phyloP scores from a whole-genome alignment of 2,888 invertebrate genomes.

The Lasioglossum calceatum region DNA sequence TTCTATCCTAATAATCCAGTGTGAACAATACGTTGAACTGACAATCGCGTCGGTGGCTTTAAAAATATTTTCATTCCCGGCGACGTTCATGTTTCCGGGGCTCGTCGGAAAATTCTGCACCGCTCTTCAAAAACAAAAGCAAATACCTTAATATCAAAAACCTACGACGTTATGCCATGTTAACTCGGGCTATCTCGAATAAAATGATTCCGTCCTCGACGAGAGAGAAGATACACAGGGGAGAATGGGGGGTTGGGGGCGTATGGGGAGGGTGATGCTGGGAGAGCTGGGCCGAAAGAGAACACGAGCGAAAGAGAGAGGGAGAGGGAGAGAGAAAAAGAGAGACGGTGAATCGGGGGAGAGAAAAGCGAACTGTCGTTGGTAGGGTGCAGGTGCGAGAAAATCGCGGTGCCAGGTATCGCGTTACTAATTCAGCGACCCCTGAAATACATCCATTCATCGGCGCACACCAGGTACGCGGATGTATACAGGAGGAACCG shows the following conservation, averaged over 20 bases:
- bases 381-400: conserved; percentile 61
- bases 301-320: background rate
- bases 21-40: conserved; percentile 34
- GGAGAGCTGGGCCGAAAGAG: background rate
- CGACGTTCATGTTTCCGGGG: background rate
- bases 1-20: conserved; percentile 31
- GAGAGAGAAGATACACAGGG: conserved; percentile 6
- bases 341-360: background rate
- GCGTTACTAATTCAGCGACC: conserved; percentile 76
- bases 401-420: conserved; percentile 66
- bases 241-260: conserved; percentile 23
- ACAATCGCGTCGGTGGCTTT: conserved; percentile 24
- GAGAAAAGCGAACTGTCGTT: conserved; percentile 15
- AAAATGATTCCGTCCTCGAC: conserved; percentile 44
- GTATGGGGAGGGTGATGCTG: background rate
- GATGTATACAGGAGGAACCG: conserved; percentile 64
- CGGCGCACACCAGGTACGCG: conserved; percentile 58
- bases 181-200: conserved; percentile 49
- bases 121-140: conserved; percentile 47
- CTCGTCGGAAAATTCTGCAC: conserved; percentile 46
- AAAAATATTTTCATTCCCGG: conserved; percentile 45
- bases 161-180: conserved; percentile 56
- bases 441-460: conserved; percentile 77
- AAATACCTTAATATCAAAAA: conserved; percentile 47
- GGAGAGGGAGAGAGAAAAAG: background rate